Evolutionary conservation across 92 coral and sea anemone species (phyloP).

Genomic region (Bergia sp.): DNA sequence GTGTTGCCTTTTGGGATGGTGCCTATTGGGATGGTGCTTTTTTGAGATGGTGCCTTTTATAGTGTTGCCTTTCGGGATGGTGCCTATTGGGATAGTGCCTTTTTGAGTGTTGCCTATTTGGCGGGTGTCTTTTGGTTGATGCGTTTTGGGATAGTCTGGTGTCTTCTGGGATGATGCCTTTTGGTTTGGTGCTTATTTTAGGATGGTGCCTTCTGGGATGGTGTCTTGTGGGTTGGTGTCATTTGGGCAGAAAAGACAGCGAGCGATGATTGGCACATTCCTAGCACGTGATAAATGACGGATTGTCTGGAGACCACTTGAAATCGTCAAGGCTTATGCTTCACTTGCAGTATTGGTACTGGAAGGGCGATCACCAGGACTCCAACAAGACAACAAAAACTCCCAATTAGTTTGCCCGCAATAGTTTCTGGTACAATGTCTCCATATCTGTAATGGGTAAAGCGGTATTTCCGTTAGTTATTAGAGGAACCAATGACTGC

Average conservation of each 20-base stretch:
- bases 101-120: too few relatives aligned
- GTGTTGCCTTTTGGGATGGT: too few relatives aligned
- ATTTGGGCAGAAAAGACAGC: neutral
- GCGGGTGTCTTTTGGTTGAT: too few relatives aligned
- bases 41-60: too few relatives aligned
- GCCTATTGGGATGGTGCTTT: too few relatives aligned
- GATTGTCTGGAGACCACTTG: neutral
- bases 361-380: constrained; percentile 86
- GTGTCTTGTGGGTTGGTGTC: neutral
- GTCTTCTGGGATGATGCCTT: too few relatives aligned
- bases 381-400: constrained; percentile 85
- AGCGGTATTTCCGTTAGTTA: neutral
- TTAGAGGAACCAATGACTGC: neutral
- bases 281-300: neutral
- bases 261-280: neutral
- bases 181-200: too few relatives aligned
- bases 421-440: constrained; percentile 84
- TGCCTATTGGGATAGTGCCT: too few relatives aligned
- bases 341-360: constrained; percentile 81
- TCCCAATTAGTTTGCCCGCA: constrained; percentile 77
- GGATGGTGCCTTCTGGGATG: too few relatives aligned
- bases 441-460: constrained; percentile 65
- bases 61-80: too few relatives aligned
- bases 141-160: too few relatives aligned
- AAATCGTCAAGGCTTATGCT: constrained; percentile 40